These are phyloP conservation scores for Agrochola litura DNA, from an alignment of 2,888 invertebrate species.

Conservation along the genomic window DNA sequence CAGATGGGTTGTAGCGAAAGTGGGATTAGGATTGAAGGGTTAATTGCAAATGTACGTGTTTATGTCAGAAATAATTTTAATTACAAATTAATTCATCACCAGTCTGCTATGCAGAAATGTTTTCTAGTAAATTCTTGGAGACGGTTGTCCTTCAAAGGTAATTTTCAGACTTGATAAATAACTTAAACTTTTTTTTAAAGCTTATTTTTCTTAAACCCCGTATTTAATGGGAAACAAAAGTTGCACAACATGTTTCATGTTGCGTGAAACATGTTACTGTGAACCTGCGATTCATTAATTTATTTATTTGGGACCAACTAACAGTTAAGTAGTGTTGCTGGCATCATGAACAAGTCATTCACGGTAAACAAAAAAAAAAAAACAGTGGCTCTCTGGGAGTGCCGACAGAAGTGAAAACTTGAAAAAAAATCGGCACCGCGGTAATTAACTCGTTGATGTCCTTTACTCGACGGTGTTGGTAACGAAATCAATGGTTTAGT, in stretches of 20 bases:
- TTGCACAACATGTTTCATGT: neutral
- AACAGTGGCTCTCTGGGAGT: no score
- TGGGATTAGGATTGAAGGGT: slow-evolving; percentile 31
- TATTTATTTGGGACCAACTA: neutral
- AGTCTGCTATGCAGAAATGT: neutral
- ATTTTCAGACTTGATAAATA: neutral
- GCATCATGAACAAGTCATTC: neutral
- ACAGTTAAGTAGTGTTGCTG: neutral
- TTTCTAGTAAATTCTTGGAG: neutral
- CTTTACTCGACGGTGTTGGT: no score
- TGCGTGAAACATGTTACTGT: neutral
- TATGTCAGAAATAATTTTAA: neutral
- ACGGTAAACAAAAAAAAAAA: neutral
- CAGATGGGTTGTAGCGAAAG: slow-evolving; percentile 18
- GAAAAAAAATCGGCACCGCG: no score
- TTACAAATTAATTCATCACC: neutral
- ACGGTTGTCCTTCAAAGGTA: neutral
- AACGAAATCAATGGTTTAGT: no score
- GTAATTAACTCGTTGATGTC: no score
- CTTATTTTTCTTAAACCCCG: neutral
- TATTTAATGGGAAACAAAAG: neutral
- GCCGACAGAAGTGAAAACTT: no score
- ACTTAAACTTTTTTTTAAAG: neutral
- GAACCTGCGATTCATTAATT: neutral
- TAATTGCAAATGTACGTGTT: slow-evolving; percentile 22